Base-by-base conservation (phyloP, 2,888 invertebrate genomes). In the Amblyjoppa proteus region DNA sequence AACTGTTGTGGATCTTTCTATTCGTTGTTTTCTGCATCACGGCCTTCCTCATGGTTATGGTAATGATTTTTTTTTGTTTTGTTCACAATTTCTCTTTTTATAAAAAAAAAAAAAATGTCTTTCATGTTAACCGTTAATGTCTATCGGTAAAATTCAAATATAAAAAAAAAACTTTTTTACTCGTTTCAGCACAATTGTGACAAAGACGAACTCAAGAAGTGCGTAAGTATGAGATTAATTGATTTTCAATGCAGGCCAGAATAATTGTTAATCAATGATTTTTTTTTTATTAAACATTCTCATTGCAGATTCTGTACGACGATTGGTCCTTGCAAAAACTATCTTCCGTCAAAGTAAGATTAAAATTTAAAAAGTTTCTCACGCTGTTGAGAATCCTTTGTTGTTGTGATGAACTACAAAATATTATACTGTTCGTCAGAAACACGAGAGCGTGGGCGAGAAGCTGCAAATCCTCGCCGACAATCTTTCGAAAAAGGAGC, bases 1-100 rank as follows among this genome's bases (percentile, higher is more conserved):
- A 92, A 88, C 82, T 91, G 31, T 77, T 91, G 7, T 92, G 92
- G 88, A 89, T 92, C 16, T 91, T 92, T 75, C 25, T 88, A 49
- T 92, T 92, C 70, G 85, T 91, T 9, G 87, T 91, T n/a, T 85
- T 90, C 56, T 90, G 85, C 58, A 86, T 91, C 0, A 87, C 90
- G 3, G 81, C 85, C 3, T 91, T 92, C 78, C 81, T 92, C 4
- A 87, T 91, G 80, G 73, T 90, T 69, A 84, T 89, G 90, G 92
- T 92, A 88, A 91, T 86, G 70, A 73, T 31, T n/a, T 31, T 61
- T 38, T 13, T 64, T 56, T 31, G 49, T 69, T 68, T 68, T 58
- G 20, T 20, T 20, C 20, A 68, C 58, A 5, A 75, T 49, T 78
- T 74, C 51, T 34, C 28, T 69, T 58, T 53, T 66, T 49, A 20